A percentile compares a stretch with the other conserved stretches of the same genome.
Conservation (phyloP, 2,797 vertebrate genomes). For the Eulemur coronatus region DNA sequence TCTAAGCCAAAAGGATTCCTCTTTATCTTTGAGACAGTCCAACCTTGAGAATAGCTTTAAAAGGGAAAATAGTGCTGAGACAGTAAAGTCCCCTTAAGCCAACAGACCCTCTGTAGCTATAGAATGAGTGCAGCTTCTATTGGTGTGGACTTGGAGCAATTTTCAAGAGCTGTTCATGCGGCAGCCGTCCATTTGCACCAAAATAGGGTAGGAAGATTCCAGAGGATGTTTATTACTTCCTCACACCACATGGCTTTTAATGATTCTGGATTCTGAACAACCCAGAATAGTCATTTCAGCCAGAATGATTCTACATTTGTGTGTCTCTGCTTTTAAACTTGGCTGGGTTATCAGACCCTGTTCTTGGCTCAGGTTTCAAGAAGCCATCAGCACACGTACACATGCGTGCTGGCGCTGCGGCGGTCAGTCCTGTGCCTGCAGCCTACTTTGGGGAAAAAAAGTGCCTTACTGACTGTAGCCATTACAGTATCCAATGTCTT, state of each 20-base stretch:
- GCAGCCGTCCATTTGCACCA: neutral
- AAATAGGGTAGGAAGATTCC: neutral
- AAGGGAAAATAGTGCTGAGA: conserved; percentile 65
- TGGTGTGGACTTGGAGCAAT: neutral
- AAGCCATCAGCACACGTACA: conserved; percentile 33
- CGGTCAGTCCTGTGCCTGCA: neutral
- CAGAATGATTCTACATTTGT: neutral
- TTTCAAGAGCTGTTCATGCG: neutral
- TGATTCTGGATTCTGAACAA: conserved; percentile 12
- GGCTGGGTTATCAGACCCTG: conserved; percentile 3
- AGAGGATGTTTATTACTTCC: neutral
- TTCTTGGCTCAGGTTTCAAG: conserved; percentile 34
- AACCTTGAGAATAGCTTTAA: conserved; percentile 74
- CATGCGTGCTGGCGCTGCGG: neutral
- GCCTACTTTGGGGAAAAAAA: conserved; percentile 47
- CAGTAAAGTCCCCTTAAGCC: conserved; percentile 46
- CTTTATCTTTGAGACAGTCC: conserved; percentile 66
- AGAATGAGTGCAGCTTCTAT: neutral
- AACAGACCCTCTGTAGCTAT: neutral
- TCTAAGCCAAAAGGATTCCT: conserved; percentile 69
- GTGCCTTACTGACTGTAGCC: conserved; percentile 62
- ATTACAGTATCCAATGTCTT: conserved; percentile 50
- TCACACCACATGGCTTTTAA: neutral
- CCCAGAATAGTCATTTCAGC: conserved; percentile 26
- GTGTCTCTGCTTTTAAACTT: conserved; percentile 13